Base-by-base conservation (phyloP, 2,888 invertebrate genomes). In the Slavum lentiscoides region DNA sequence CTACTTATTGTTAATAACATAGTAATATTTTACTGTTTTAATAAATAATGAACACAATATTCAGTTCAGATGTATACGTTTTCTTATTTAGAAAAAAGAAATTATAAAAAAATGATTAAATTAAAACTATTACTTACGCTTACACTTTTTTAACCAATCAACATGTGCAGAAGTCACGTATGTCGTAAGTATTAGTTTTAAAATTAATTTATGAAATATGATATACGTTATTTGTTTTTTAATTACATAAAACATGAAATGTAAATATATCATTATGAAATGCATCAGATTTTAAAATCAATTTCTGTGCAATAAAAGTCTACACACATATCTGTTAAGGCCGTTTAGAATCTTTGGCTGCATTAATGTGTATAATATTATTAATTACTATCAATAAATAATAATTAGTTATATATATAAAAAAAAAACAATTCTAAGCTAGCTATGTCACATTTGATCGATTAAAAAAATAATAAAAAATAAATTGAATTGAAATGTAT, bases 31-130 rank as follows among this genome's bases (percentile, higher is more conserved):
- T 9, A 58, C 5, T 68, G 19, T 30, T 66, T 55, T 21, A 75
- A 75, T 64, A n/a, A 53, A 66, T 64, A 74, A 66, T 75, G 75
- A 75, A 75, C 75, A 75, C 75, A 75, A 75, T 4, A 43, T 43
- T 75, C 75, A 75, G 75, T 75, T 67, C 75, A 23, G 39, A 58
- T 74, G 39, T 55, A 49, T 49, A 11, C 11, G 49, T 49, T 49
- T 64, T 74, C 21, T 73, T 73, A 39, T 3, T 2, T n/a, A 37
- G 19, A 58, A 23, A 53, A 69, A 43, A 30, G 4, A 30, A n/a
- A n/a, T n/a, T n/a, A n/a, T 8, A 8, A 69, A 55, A 11, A 53
- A 23, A 69, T n/a, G n/a, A 2, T 69, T 69, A 23, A 62, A 62
- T 15, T 30, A 62, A 13, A 30, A 21, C 30, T 23, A 30, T 49